phyloP scores from a whole-genome alignment of 2,113 vertebrate species.

The Vulpes ferrilata region DNA sequence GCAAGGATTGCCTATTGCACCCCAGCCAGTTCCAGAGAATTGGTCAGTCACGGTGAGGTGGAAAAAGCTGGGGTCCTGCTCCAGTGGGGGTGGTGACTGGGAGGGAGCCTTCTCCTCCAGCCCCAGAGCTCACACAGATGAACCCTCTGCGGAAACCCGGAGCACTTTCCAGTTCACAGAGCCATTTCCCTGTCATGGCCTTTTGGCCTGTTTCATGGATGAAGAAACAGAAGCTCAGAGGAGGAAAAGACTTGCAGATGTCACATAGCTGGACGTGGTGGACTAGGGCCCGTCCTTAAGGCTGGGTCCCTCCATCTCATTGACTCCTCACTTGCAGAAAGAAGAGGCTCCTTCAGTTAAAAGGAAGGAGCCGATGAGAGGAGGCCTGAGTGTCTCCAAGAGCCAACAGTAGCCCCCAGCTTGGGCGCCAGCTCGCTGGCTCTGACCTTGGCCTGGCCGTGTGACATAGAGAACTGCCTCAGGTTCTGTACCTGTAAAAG shows the following conservation, averaged over 20 bases:
- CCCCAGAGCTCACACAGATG: accelerated
- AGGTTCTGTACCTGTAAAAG: background rate
- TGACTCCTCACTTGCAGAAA: background rate
- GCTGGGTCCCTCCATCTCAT: background rate
- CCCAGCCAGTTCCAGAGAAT: background rate
- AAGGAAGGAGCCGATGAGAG: background rate
- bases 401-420: background rate
- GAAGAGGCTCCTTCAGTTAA: background rate
- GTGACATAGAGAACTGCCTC: background rate
- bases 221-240: background rate
- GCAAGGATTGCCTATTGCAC: background rate
- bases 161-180: background rate
- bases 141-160: background rate
- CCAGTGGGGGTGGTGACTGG: accelerated
- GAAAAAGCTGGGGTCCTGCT: background rate
- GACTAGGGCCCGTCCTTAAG: background rate
- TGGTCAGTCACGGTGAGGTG: background rate
- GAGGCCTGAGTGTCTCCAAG: background rate
- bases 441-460: background rate
- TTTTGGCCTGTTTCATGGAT: background rate
- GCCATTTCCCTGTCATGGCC: background rate
- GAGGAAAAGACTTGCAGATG: background rate
- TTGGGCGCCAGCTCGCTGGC: background rate
- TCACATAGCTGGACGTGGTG: accelerated
- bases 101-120: background rate